Evolutionary conservation across 1,140 invertebrate species (phyloP), one percentile per base, ranked within the genome.

Genomic region (Drosophila sechellia): DNA sequence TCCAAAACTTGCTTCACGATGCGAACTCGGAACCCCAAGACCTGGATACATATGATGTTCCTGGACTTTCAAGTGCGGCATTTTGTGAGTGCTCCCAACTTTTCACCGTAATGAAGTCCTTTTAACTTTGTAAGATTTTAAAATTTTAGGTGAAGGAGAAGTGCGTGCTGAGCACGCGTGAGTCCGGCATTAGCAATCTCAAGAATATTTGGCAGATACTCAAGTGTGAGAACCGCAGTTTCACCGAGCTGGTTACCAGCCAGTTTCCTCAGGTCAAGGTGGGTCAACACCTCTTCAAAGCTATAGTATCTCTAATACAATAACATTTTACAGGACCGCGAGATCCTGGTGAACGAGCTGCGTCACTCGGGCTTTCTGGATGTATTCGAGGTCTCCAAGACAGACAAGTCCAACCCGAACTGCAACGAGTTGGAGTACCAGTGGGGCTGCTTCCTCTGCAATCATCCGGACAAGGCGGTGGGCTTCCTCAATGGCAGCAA

Each of bases 21-120:
- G 94, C 95, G 97, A 84, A 98, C 97, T 43, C 94, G 96, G 73
- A 95, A 96, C 92, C 96, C 97, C 11, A 94, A 96, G 75, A 95
- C 96, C 53, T 99, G 97, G 98, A 97, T 98, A 69, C 98, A 98
- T 93, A 94, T 99, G 15, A 98, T 98, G 97, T 98, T 98, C 93
- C 94, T 99, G 40, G 96, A 97, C 65, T 94, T 98, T 77, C 96
- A 97, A 94, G 95, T 96, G 92, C 79, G 85, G 11, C 73, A 78
- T 64, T 92, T 91, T 72, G 91, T 92, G 46, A 91, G 89, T 92
- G 6, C 15, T 22, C 5, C 0, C 8, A 5, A 27, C 25, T 22
- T 12, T 2, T 6, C 1, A 1, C 3, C 10, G n/a, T n/a, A n/a
- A n/a, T n/a, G n/a, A n/a, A n/a, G 5, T 17, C 5, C 3, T 37